Conservation (phyloP, 2,797 vertebrate genomes). For the Cottoperca gobio region DNA sequence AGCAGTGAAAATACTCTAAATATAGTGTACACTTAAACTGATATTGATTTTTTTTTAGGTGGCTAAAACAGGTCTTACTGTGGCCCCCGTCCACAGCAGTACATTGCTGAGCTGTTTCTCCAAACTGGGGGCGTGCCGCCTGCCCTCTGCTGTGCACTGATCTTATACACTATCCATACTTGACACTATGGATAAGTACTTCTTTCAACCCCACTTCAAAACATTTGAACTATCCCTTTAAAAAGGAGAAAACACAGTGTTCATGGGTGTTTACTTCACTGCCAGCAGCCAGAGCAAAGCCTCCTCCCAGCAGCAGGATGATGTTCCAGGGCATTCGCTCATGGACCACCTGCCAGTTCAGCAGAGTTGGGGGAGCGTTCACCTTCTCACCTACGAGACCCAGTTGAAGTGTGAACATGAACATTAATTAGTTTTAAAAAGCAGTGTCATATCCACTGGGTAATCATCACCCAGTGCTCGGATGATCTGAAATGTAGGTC, state of each 20-base stretch:
- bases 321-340: conserved; percentile 95
- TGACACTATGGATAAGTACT: not conserved
- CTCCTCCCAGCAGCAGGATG: conserved; percentile 92
- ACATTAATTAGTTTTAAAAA: conserved; percentile 12
- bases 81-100: not conserved
- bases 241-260: not conserved
- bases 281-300: conserved; percentile 93
- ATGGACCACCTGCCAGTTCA: conserved; percentile 88
- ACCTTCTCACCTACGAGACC: conserved; percentile 54
- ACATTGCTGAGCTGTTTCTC: not conserved
- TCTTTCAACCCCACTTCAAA: not conserved
- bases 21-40: no score
- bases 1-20: not conserved
- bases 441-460: not conserved
- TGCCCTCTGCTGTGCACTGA: not conserved
- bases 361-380: conserved; percentile 70
- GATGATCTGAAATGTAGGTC: conserved; percentile 1
- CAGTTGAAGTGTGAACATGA: conserved; percentile 27
- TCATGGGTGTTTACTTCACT: conserved; percentile 87
- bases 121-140: not conserved
- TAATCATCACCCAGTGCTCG: not conserved
- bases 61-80: no score
- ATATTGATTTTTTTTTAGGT: not conserved
- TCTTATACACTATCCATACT: no score
- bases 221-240: not conserved